Conservation (phyloP, 2,797 vertebrate species). For the Manis javanica region DNA sequence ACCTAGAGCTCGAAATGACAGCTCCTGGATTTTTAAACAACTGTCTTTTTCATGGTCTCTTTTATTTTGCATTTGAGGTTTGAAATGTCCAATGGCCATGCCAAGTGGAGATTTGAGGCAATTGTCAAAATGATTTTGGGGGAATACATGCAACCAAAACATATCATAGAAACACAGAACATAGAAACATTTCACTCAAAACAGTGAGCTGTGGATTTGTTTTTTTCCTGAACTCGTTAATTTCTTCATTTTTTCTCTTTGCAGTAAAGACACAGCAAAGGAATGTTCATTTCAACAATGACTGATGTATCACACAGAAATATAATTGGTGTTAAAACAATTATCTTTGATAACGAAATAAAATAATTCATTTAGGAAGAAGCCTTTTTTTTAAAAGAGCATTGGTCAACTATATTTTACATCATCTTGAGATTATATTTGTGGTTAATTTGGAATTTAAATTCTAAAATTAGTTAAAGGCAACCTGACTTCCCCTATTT, state of each 20-base stretch:
- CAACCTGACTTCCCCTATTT: background rate
- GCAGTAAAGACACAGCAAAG: background rate
- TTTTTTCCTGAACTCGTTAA: slow-evolving; percentile 34
- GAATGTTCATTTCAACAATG: slow-evolving; percentile 39
- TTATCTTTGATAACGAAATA: slow-evolving; percentile 10
- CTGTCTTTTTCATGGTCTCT: background rate
- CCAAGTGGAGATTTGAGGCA: background rate
- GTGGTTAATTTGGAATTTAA: background rate
- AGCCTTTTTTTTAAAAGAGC: background rate
- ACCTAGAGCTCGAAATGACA: background rate
- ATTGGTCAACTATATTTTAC: background rate
- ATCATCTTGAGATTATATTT: background rate
- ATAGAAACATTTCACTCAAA: slow-evolving; percentile 48
- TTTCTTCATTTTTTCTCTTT: background rate
- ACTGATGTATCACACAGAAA: background rate
- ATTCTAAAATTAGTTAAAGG: background rate
- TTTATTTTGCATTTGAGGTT: slow-evolving; percentile 18
- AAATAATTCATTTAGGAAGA: slow-evolving; percentile 16
- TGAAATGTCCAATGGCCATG: background rate
- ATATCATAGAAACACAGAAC: slow-evolving; percentile 12
- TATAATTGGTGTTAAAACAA: slow-evolving; percentile 38
- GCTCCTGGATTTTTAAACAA: background rate
- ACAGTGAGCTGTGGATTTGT: background rate
- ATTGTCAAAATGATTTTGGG: slow-evolving; percentile 27
- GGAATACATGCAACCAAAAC: background rate